phyloP scores from a whole-genome alignment of 2,797 vertebrate genomes.

The Macropodus opercularis region DNA sequence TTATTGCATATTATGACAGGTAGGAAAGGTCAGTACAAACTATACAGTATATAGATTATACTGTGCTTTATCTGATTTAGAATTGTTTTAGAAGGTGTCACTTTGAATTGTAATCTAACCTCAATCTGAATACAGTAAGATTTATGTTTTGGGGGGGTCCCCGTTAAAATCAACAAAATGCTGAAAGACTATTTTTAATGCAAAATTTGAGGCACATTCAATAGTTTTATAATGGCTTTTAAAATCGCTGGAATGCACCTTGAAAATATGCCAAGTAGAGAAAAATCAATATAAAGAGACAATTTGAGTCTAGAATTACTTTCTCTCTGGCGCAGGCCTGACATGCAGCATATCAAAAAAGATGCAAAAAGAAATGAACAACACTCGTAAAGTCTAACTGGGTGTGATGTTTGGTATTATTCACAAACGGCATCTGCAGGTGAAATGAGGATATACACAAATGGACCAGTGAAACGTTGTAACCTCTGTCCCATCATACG shows the following conservation, averaged over 20 bases:
- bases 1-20: too few species aligned
- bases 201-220: too few species aligned
- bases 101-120: neutral
- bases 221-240: conserved; percentile 24
- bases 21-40: too few species aligned
- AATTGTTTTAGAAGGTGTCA: too few species aligned
- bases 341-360: neutral
- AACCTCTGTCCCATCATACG: conserved; percentile 6
- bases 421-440: too few species aligned
- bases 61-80: too few species aligned
- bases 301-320: conserved; percentile 22
- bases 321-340: neutral
- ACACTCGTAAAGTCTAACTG: neutral
- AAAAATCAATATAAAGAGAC: conserved; percentile 46
- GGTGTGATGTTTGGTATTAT: neutral
- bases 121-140: neutral
- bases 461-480: neutral
- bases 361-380: too few species aligned
- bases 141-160: too few species aligned
- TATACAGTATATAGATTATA: too few species aligned
- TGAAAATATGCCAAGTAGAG: conserved; percentile 41
- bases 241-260: conserved; percentile 36
- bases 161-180: too few species aligned
- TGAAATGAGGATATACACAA: neutral
- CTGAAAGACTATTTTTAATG: conserved; percentile 13